Percentiles rank a stretch among this genome's conserved stretches.
Conservation (phyloP, 2,888 invertebrate species). For the Agapetus fuscipes region DNA sequence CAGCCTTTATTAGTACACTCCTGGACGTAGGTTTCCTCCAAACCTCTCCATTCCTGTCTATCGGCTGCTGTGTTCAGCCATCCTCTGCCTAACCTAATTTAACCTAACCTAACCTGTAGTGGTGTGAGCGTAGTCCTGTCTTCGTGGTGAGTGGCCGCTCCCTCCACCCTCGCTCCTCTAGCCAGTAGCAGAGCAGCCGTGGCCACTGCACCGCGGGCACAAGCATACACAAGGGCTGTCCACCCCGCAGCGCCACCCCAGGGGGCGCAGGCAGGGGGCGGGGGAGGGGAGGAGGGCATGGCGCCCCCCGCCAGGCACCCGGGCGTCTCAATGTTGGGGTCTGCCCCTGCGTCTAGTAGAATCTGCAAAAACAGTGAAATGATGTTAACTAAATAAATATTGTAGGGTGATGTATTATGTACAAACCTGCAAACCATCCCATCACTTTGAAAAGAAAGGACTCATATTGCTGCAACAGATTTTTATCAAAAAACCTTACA, state of each 20-base stretch:
- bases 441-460: no score
- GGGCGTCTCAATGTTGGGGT: constrained; percentile 73
- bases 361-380: constrained; percentile 43
- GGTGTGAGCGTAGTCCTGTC: constrained; percentile 84
- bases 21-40: no score
- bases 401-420: no score
- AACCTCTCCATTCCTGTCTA: no score
- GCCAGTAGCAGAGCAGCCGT: constrained; percentile 64
- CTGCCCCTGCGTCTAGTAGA: constrained; percentile 71
- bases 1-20: no score
- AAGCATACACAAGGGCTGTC: constrained; percentile 82
- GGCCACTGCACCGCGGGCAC: constrained; percentile 41
- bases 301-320: constrained; percentile 28
- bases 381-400: no score
- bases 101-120: constrained; percentile 65
- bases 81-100: no score
- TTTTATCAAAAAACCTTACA: no score
- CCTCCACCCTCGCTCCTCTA: constrained; percentile 76
- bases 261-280: constrained; percentile 27
- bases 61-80: no score
- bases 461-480: no score
- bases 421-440: no score
- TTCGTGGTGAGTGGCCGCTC: constrained; percentile 72
- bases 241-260: constrained; percentile 40
- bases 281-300: constrained; percentile 30